phyloP scores from a whole-genome alignment of 1,140 invertebrate species.

The Aphaenogaster rudis region DNA sequence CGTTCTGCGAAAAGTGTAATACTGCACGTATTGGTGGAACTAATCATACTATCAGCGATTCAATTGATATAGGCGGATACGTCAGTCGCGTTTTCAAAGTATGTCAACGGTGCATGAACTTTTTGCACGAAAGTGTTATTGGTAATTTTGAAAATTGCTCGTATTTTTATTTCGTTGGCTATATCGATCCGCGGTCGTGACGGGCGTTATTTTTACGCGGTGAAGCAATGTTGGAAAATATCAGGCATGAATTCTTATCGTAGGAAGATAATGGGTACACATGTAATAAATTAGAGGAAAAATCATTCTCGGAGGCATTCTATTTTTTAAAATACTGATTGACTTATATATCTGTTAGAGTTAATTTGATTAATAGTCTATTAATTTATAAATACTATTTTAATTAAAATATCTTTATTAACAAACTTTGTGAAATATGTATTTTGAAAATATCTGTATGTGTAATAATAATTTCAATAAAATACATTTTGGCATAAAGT shows the following conservation, averaged over 20 bases:
- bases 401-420: not conserved
- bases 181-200: constrained; percentile 55
- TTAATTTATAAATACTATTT: not conserved
- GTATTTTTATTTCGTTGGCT: constrained; percentile 59
- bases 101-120: constrained; percentile 57
- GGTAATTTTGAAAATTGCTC: constrained; percentile 65
- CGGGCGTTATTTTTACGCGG: constrained; percentile 51
- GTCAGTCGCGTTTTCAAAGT: constrained; percentile 50
- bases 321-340: not conserved
- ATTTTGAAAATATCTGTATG: not conserved
- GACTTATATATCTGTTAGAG: not conserved
- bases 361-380: not conserved
- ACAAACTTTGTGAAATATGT: not conserved
- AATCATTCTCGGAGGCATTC: not conserved
- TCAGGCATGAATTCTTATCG: constrained; percentile 34
- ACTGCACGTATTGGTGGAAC: not conserved
- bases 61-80: constrained; percentile 42
- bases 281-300: constrained; percentile 9
- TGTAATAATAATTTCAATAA: not conserved
- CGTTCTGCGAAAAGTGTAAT: constrained; percentile 50
- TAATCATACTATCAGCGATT: constrained; percentile 56
- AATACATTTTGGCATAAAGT: not conserved
- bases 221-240: constrained; percentile 37
- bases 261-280: not conserved
- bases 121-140: constrained; percentile 62